A percentile compares a stretch with the other conserved stretches of the same genome.
Evolutionary conservation across 2,797 vertebrate species (phyloP).

Genomic region (Miichthys miiuy): DNA sequence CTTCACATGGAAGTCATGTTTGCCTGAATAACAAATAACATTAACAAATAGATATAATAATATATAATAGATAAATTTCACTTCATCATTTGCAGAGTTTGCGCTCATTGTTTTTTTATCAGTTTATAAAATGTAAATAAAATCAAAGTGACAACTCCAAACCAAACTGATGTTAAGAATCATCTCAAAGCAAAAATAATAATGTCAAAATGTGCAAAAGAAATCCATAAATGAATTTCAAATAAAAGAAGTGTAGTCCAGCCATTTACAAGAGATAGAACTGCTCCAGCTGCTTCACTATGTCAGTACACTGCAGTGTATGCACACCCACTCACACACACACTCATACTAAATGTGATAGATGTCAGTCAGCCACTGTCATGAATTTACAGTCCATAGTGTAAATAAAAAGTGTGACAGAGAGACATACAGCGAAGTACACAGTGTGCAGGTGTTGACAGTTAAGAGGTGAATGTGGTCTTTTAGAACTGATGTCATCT

Average conservation of each 20-base stretch:
- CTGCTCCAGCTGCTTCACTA: neutral
- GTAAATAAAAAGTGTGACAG: slow-evolving; percentile 41
- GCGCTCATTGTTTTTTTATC: neutral
- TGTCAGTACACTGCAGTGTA: neutral
- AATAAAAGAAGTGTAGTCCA: neutral
- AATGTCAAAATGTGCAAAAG: neutral
- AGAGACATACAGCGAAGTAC: slow-evolving; percentile 32
- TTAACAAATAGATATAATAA: neutral
- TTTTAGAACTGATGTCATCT: slow-evolving; percentile 75
- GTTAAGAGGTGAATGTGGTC: slow-evolving; percentile 67
- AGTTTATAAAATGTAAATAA: neutral
- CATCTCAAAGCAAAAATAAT: neutral
- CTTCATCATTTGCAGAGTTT: neutral
- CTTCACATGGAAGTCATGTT: neutral
- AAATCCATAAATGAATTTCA: neutral
- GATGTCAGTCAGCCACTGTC: slow-evolving; percentile 25
- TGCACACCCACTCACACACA: neutral
- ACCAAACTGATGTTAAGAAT: neutral
- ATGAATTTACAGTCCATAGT: slow-evolving; percentile 28
- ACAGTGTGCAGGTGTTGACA: slow-evolving; percentile 66
- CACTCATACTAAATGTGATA: neutral
- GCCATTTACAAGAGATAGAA: neutral
- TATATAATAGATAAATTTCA: neutral
- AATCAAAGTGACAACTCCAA: neutral
- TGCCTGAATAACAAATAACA: neutral